phyloP scores from a whole-genome alignment of 2,113 vertebrate genomes.

The Butorides virescens region DNA sequence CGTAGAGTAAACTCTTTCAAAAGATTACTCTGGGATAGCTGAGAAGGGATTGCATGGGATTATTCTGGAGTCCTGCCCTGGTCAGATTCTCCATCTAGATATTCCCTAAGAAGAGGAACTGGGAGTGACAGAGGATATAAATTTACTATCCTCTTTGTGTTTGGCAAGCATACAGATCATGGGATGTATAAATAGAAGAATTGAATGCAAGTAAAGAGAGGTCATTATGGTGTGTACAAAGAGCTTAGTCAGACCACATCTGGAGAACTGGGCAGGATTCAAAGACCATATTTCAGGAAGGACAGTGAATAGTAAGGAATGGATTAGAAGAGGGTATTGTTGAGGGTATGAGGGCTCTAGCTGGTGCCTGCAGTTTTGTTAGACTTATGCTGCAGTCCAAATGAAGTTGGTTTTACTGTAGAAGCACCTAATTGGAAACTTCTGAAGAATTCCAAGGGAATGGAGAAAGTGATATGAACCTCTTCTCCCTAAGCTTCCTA shows the following conservation, averaged over 20 bases:
- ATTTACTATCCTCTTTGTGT: constrained; percentile 23
- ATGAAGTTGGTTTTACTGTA: not conserved
- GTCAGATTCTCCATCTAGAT: not conserved
- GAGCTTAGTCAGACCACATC: constrained; percentile 58
- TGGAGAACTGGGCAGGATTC: constrained; percentile 54
- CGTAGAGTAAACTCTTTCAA: not conserved
- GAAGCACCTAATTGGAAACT: not conserved
- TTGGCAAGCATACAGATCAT: constrained; percentile 43
- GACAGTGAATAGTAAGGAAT: constrained; percentile 51
- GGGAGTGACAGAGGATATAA: constrained; percentile 29
- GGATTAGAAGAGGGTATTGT: constrained; percentile 34
- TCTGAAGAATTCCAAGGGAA: not conserved
- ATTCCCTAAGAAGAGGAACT: not conserved
- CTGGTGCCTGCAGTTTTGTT: constrained; percentile 7
- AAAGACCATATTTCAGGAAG: constrained; percentile 56
- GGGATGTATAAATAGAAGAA: constrained; percentile 60
- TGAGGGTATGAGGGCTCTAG: not conserved
- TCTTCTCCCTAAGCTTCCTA: not conserved
- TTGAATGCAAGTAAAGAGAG: constrained; percentile 12
- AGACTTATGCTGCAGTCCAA: not conserved
- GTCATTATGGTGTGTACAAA: constrained; percentile 61
- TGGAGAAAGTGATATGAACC: not conserved
- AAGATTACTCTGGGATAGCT: not conserved
- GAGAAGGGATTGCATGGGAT: not conserved
- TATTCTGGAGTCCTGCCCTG: not conserved